phyloP scores from a whole-genome alignment of 30 jellyfish, hydroid and myxozoan species.

The Aurelia aurita complex sp. Pacific region DNA sequence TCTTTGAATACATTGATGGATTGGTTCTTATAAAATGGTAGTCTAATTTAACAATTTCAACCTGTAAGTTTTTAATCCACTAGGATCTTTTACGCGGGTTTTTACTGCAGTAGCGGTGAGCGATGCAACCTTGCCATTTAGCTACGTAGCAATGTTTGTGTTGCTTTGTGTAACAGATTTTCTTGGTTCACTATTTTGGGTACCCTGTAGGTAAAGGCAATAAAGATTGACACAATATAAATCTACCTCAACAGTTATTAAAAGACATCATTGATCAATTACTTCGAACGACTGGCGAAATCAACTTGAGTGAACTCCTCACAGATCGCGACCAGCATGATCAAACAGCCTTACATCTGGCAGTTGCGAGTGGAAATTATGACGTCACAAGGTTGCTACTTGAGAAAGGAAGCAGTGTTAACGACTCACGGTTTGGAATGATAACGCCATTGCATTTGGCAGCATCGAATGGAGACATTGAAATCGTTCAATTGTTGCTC shows the following conservation, averaged over 20 bases:
- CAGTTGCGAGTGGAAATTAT: constrained; percentile 60
- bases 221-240: too few relatives aligned
- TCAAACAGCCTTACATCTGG: constrained; percentile 60
- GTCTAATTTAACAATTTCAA: too few relatives aligned
- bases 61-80: too few relatives aligned
- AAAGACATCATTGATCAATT: constrained; percentile 30
- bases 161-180: too few relatives aligned
- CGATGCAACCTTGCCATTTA: too few relatives aligned
- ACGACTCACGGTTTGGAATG: constrained; percentile 48
- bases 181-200: too few relatives aligned
- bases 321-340: constrained; percentile 59
- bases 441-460: constrained; percentile 75
- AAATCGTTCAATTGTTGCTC: constrained; percentile 55
- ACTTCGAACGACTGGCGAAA: constrained; percentile 21
- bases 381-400: constrained; percentile 31
- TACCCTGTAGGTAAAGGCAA: too few relatives aligned
- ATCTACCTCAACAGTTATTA: constrained; percentile 20
- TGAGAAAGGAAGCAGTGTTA: constrained; percentile 56
- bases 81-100: too few relatives aligned
- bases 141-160: too few relatives aligned
- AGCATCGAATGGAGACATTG: constrained; percentile 56
- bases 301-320: constrained; percentile 19
- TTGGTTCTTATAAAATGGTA: too few relatives aligned
- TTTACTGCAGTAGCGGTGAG: too few relatives aligned
- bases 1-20: too few relatives aligned